phyloP scores from a whole-genome alignment of 2,113 vertebrate species.

The Gavialis gangeticus region DNA sequence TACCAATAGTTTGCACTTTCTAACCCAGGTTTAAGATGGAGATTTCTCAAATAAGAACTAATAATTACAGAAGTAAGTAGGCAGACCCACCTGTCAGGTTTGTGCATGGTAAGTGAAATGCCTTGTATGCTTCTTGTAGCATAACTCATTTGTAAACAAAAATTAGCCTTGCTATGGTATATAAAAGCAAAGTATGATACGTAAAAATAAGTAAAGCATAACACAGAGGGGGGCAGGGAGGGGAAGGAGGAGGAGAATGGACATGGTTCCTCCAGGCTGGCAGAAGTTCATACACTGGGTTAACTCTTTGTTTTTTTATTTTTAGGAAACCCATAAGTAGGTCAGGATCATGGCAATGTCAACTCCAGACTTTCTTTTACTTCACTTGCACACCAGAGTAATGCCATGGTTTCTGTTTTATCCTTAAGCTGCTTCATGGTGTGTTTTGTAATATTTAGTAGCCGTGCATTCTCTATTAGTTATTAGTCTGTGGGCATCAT shows the following conservation, averaged over 20 bases:
- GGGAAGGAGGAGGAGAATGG: neutral
- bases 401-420: neutral
- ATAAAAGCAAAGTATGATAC: neutral
- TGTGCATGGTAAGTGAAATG: neutral
- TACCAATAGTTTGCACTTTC: neutral
- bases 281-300: neutral
- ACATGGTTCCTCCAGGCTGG: neutral
- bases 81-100: neutral
- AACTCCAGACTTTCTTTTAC: neutral
- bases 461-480: neutral
- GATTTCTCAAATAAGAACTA: neutral
- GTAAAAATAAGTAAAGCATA: conserved; percentile 3
- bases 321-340: neutral
- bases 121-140: neutral
- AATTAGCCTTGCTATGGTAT: neutral
- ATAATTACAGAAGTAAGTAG: neutral
- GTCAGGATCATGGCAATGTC: neutral
- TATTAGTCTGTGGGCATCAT: neutral
- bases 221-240: neutral
- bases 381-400: neutral
- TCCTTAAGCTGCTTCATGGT: neutral
- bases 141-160: neutral
- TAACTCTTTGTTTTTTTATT: neutral
- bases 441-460: neutral
- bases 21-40: neutral